Base-by-base conservation (phyloP, 1,140 invertebrate genomes). In the Coboldia fuscipes region DNA sequence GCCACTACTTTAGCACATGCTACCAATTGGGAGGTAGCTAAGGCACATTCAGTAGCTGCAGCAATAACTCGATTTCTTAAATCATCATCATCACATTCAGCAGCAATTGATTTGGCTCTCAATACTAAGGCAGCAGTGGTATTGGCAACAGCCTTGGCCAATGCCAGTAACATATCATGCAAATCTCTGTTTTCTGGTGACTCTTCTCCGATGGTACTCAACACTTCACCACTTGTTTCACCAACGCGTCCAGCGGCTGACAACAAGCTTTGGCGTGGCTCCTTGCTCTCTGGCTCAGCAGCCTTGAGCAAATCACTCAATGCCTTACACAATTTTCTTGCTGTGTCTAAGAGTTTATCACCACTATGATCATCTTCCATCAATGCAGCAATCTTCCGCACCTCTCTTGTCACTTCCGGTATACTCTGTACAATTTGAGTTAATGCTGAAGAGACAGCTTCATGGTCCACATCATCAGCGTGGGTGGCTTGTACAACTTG, bases 11-110 rank as follows among this genome's bases (percentile, higher is more conserved):
- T 97, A 9, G 94, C 85, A 51, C 90, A 97, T 0, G 94, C 90
- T 1, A 98, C 92, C 1, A 98, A 62, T 52, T 98, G 94, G 20
- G 89, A 96, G 1, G 94, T 98, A 2, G 90, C 86, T 18, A 98
- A 60, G 1, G 94, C 94, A 57, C 90, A 94, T 55, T 97, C 79
- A 1, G 90, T 96, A 0, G 94, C 94, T 0, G 86, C 81, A 8
- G 76, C 77, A 42, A 97, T 97, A 2, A 97, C 86, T 41, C 71
- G 67, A 56, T 96, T 93, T 45, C 81, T 75, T 0, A 67, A 70
- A 27, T 69, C 65, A 23, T 78, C 72, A 41, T 75, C 70, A 8
- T 72, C 67, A 46, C 88, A 89, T 31, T 78, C 84, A 5, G 80
- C 76, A 0, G 93, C 86, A 31, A 90, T 82, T 45, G 79, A 82